These are phyloP conservation scores for Schlechtendalia chinensis DNA, from an alignment of 1,140 invertebrate species.

Conservation along the genomic window DNA sequence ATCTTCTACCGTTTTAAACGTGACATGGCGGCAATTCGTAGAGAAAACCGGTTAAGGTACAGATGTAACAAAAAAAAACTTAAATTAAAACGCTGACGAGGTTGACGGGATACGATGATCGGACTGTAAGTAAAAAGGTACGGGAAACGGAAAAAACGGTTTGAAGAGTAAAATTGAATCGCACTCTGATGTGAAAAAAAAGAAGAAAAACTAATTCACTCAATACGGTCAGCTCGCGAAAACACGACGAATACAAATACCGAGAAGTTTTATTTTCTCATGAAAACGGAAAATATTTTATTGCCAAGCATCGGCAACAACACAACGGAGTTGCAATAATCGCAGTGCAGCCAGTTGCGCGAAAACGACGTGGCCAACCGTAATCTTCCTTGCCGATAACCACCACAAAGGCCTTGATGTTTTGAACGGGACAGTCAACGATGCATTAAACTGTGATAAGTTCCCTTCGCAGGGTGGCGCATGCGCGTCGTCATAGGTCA, in stretches of 20 bases:
- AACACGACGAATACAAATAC: not conserved
- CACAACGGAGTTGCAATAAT: not conserved
- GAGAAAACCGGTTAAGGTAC: not conserved
- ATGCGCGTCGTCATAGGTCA: too few relatives aligned
- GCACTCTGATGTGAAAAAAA: not conserved
- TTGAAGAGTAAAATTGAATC: not conserved
- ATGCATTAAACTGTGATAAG: too few relatives aligned
- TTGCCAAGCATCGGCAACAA: not conserved
- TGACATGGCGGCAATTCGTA: too few relatives aligned
- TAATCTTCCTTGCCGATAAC: not conserved
- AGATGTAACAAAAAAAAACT: not conserved
- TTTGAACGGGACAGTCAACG: too few relatives aligned
- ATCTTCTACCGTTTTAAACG: not conserved
- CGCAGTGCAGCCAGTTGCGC: not conserved
- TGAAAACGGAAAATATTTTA: slow-evolving; percentile 18
- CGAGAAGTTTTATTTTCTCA: not conserved
- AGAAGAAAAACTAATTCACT: slow-evolving; percentile 2
- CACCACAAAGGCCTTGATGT: too few relatives aligned
- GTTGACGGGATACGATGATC: not conserved
- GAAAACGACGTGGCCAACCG: not conserved
- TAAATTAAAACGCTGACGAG: not conserved
- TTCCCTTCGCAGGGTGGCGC: too few relatives aligned
- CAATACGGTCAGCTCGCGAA: not conserved
- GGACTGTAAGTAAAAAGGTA: not conserved
- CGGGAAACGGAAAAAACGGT: not conserved